These are phyloP conservation scores for Eriosoma lanigerum DNA, from an alignment of 1,140 invertebrate species.

Conservation along the genomic window DNA sequence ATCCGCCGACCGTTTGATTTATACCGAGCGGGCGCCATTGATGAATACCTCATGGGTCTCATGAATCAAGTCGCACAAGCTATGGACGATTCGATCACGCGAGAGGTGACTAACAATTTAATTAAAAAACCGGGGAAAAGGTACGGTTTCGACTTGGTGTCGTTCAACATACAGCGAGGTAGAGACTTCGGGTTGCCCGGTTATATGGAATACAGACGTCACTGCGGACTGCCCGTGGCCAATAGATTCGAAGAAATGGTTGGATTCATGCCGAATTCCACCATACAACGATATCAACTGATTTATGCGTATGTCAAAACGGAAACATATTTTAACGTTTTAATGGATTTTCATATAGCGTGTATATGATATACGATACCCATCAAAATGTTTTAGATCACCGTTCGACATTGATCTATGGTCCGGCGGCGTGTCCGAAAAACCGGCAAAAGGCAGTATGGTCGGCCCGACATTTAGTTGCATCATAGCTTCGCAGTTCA, in stretches of 20 bases:
- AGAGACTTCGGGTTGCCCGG: conserved; percentile 89
- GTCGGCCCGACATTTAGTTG: conserved; percentile 94
- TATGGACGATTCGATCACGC: conserved; percentile 91
- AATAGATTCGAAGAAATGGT: conserved; percentile 82
- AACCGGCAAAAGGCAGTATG: conserved; percentile 81
- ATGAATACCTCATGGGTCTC: conserved; percentile 89
- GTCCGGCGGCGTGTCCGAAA: conserved; percentile 90
- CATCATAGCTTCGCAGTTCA: conserved; percentile 95
- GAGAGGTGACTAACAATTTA: conserved; percentile 88
- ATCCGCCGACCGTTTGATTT: conserved; percentile 87
- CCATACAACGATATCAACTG: conserved; percentile 73
- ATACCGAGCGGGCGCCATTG: conserved; percentile 84
- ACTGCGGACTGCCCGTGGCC: conserved; percentile 81
- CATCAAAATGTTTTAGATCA: too few species aligned
- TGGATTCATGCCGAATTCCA: conserved; percentile 86
- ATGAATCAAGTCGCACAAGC: conserved; percentile 93
- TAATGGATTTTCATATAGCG: neutral
- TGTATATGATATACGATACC: neutral
- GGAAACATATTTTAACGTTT: neutral
- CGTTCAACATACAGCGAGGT: conserved; percentile 92
- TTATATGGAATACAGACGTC: conserved; percentile 82
- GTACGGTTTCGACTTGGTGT: conserved; percentile 88
- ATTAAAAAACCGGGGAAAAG: conserved; percentile 85
- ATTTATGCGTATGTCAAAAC: conserved; percentile 69
- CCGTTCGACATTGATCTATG: conserved; percentile 87